Evolutionary conservation across 64 coral and sea anemone genomes (phyloP), one percentile per base, ranked within the genome.

Genomic region (Acropora yongei): DNA sequence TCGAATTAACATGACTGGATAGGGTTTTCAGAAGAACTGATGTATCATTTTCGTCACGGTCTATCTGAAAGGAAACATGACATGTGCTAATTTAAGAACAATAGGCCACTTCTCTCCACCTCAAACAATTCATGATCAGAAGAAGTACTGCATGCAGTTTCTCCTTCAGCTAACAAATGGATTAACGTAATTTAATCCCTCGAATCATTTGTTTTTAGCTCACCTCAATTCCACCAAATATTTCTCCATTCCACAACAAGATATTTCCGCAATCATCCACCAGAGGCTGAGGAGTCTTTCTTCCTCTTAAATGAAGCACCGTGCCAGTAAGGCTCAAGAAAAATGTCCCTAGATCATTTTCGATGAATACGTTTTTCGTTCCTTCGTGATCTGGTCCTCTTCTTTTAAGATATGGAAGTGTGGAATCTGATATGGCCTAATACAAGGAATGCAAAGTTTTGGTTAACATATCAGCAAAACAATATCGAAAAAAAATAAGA

Each of bases 201-300:
- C 30, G 30, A 30, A 30, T 30, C 30, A 30, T 30, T 30, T 30
- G 30, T 30, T 30, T 30, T 30, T 30, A 30, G 30, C 44, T 68
- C 14, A 98, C 96, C 74, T 93, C 6, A 42, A 98, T 30, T 2
- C 96, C 96, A 84, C 77, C 96, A 91, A 98, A 98, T 75, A 98
- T 92, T 95, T 98, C 96, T 74, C 96, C 96, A 95, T 98, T 98
- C 96, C 96, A 98, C 19, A 93, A 71, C 76, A 98, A 72, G 44
- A 95, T 69, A 82, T 95, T 98, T n/a, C 96, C 93, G 47, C 13
- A 20, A 1, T 88, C 88, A 95, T 95, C 93, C 50, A 58, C 49
- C 2, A 93, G 41, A 42, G 96, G 96, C 61, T 98, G 96, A 51
- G 82, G 74, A 41, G 96, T 93, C 30, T 78, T 46, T 42, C 49